These are phyloP conservation scores for Engraulis encrasicolus DNA, from an alignment of 2,113 vertebrate genomes.

Conservation along the genomic window DNA sequence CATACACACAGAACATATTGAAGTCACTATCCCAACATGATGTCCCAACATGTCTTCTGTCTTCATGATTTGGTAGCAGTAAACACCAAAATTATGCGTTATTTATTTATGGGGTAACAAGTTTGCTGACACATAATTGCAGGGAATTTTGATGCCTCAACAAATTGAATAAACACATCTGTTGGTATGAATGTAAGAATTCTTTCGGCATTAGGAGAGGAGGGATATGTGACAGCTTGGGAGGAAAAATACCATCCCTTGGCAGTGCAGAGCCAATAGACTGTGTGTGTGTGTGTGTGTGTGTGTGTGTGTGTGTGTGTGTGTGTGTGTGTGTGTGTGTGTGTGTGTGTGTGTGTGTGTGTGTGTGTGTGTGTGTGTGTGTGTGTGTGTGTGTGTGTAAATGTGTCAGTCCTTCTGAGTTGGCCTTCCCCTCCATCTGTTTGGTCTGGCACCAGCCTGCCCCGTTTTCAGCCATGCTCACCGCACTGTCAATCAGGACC, in stretches of 20 bases:
- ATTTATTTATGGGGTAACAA: slow-evolving; percentile 11
- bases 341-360: background rate
- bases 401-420: background rate
- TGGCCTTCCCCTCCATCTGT: background rate
- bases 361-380: background rate
- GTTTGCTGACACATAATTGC: slow-evolving; percentile 13
- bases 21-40: background rate
- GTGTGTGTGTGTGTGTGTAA: background rate
- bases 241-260: background rate
- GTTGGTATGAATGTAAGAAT: background rate
- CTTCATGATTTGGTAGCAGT: background rate
- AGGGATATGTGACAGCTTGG: background rate
- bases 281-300: background rate
- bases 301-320: background rate
- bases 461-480: background rate
- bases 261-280: background rate
- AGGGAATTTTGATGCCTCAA: slow-evolving; percentile 11
- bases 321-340: background rate
- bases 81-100: background rate
- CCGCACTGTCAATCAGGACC: slow-evolving; percentile 16
- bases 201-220: background rate
- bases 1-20: background rate
- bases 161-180: slow-evolving; percentile 13
- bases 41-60: background rate
- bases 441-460: background rate